These are phyloP conservation scores for Calephelis nemesis DNA, from an alignment of 1,140 invertebrate species.

Conservation along the genomic window DNA sequence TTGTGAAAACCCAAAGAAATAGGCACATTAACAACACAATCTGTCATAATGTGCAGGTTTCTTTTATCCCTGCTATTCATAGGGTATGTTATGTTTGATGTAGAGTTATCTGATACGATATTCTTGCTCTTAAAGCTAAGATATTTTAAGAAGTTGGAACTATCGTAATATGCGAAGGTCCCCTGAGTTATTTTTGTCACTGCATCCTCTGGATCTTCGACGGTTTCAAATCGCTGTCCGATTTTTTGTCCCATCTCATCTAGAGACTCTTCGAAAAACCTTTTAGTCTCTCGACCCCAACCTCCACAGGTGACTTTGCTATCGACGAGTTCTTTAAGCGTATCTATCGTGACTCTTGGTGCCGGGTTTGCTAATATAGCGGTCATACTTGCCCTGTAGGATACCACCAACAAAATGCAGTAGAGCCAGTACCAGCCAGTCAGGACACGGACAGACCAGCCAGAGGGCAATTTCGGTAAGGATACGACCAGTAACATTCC, in stretches of 20 bases:
- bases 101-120: constrained; percentile 31
- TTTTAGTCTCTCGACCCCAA: constrained; percentile 84
- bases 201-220: constrained; percentile 80
- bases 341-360: constrained; percentile 88
- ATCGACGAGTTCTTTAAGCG: constrained; percentile 82
- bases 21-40: constrained; percentile 89
- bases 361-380: constrained; percentile 88
- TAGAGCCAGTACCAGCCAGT: constrained; percentile 93
- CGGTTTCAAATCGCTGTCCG: constrained; percentile 82
- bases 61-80: constrained; percentile 55
- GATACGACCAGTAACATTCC: constrained; percentile 89
- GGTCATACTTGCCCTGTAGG: constrained; percentile 90
- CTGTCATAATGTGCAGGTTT: constrained; percentile 88
- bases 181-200: constrained; percentile 84
- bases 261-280: constrained; percentile 84
- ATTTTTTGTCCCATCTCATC: constrained; percentile 84
- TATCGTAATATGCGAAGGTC: constrained; percentile 89
- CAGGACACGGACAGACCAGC: constrained; percentile 87
- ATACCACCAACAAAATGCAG: constrained; percentile 86
- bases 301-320: constrained; percentile 83
- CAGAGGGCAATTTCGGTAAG: constrained; percentile 85
- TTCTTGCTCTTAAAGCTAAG: constrained; percentile 80
- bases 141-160: constrained; percentile 85
- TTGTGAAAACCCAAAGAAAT: constrained; percentile 89
- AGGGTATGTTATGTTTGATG: constrained; percentile 42